Evolutionary conservation across 2,888 invertebrate species (phyloP), one percentile per base, ranked within the genome.

Genomic region (Acanthosoma haemorrhoidale): DNA sequence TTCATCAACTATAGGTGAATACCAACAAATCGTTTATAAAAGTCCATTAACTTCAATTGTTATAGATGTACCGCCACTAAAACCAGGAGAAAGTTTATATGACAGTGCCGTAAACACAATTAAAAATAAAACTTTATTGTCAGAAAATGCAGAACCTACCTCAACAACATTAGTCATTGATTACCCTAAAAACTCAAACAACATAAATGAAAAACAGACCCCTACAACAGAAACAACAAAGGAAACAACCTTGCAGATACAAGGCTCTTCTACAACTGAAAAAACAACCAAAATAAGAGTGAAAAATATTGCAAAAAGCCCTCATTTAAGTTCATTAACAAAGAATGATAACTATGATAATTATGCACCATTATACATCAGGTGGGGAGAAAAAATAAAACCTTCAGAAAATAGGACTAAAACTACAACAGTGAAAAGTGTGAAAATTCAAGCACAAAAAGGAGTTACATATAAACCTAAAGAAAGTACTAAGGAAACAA

Each of bases 331-430:
- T 25, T 58, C 25, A 16, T 31, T 31, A 8, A 51, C 18, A 11
- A 34, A 34, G 32, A 29, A 9, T 1, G 72, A 72, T 13, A 69
- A 36, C 6, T 38, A 68, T 16, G 70, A 72, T n/a, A n/a, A n/a
- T 34, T 72, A 72, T 16, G 70, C 72, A 1, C 72, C 72, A 0
- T 18, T 72, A 25, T 70, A 72, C 36, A 67, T 61, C 13, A 67
- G 63, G 57, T 72, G 72, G 72, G 72, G 72, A 34, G 70, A 72
- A 51, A 72, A 72, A 64, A 68, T 72, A 31, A 72, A 68, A 63
- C 57, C 73, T 13, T 16, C 36, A 51, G 38, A 38, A 39, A 41
- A 58, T 34, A 57, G 31, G 59, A 9, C 1, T 34, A 66, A 31
- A 66, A 34, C 57, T 32, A 69, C 75, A 63, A 74, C 75, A 36